A percentile compares a stretch with the other conserved stretches of the same genome.
Evolutionary conservation across 2,113 vertebrate species (phyloP).

Genomic region (Ptilorrhoa leucosticta): DNA sequence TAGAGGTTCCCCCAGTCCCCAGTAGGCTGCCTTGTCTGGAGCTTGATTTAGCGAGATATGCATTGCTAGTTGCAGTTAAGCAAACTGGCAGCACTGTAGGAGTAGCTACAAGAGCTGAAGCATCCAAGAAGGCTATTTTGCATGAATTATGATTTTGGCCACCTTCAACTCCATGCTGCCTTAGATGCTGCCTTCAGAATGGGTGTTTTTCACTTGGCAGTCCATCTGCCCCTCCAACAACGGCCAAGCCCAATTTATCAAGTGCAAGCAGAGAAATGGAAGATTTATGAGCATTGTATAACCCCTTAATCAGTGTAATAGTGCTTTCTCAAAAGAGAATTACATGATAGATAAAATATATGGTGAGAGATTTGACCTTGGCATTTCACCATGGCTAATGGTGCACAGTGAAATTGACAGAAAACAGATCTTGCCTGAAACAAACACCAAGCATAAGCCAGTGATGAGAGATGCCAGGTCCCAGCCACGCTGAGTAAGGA

Average conservation of each 20-base stretch:
- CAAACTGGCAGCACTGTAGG: not conserved
- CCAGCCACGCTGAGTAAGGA: not conserved
- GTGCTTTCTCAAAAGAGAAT: not conserved
- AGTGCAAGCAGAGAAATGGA: not conserved
- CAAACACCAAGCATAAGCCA: not conserved
- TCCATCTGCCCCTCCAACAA: not conserved
- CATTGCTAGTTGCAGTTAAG: not conserved
- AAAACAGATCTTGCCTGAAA: not conserved
- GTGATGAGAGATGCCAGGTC: not conserved
- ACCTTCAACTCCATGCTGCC: not conserved
- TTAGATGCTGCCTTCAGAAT: not conserved
- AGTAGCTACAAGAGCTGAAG: not conserved
- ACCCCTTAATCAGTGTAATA: not conserved
- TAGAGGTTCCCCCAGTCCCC: not conserved
- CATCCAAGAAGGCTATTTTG: not conserved
- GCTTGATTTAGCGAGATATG: not conserved
- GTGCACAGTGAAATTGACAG: not conserved
- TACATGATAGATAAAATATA: not conserved
- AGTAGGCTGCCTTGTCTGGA: not conserved
- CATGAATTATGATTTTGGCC: not conserved
- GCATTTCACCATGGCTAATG: not conserved
- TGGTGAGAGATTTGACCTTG: not conserved
- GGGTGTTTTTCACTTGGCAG: not conserved
- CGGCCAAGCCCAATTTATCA: not conserved
- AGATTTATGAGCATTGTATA: not conserved